Percentiles rank a stretch among this genome's conserved stretches.
Conservation (phyloP, 2,888 invertebrate genomes). For the Belgica antarctica region DNA sequence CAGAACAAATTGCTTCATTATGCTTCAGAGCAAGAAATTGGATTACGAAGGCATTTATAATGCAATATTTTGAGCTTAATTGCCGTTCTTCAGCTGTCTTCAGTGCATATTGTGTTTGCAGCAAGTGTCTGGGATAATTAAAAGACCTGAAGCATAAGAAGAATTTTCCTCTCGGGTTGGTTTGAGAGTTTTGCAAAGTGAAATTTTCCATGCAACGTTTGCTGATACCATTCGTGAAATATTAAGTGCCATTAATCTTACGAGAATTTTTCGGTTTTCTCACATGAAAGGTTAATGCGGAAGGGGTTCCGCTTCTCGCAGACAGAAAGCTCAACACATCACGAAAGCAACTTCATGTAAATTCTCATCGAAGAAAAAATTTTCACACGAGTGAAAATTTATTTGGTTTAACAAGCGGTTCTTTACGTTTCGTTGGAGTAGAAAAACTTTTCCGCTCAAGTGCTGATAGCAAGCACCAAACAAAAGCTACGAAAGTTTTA, state of each 20-base stretch:
- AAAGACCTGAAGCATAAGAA: too few species aligned
- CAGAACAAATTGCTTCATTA: neutral
- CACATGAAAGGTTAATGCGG: constrained; percentile 1
- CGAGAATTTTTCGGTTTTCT: neutral
- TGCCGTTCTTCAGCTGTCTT: neutral
- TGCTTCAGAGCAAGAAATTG: neutral
- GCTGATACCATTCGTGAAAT: neutral
- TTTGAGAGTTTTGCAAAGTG: neutral
- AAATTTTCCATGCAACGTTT: constrained; percentile 5
- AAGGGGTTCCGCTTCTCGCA: neutral
- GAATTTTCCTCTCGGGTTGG: too few species aligned
- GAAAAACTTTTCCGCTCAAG: constrained; percentile 9
- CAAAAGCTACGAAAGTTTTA: neutral
- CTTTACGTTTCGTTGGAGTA: neutral
- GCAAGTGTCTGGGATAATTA: too few species aligned
- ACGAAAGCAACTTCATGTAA: constrained; percentile 4
- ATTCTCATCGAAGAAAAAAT: constrained; percentile 6
- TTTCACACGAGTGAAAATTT: neutral
- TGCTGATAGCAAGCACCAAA: neutral
- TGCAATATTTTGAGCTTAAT: constrained; percentile 5
- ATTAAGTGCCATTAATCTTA: constrained; percentile 2
- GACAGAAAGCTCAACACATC: constrained; percentile 8
- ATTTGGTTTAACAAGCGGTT: too few species aligned
- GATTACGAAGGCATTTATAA: constrained; percentile 10
- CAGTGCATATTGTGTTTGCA: too few species aligned